Percentiles rank a stretch among this genome's conserved stretches.
phyloP scores from a whole-genome alignment of 2,797 vertebrate genomes.

The Semotilus atromaculatus region DNA sequence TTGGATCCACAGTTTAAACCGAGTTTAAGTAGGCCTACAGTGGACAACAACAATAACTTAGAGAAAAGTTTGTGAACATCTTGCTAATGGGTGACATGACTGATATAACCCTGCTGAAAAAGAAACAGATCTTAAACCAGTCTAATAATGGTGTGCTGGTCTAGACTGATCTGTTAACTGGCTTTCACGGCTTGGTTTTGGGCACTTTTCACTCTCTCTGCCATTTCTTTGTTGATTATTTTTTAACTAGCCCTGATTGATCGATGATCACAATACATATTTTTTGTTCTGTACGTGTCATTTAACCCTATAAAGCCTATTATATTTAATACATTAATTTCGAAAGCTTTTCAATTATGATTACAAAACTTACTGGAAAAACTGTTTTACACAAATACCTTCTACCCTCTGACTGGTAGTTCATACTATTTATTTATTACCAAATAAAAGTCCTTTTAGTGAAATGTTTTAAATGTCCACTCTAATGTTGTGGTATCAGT shows the following conservation, averaged over 20 bases:
- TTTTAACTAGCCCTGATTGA: background rate
- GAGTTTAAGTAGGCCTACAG: slow-evolving; percentile 27
- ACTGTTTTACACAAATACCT: background rate
- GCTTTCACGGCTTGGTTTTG: no score
- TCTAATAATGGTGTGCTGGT: background rate
- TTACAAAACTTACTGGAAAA: background rate
- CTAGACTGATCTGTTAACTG: background rate
- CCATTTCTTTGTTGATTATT: background rate
- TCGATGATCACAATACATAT: background rate
- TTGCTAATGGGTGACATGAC: background rate
- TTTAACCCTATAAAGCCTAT: background rate
- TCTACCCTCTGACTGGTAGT: background rate
- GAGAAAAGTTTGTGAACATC: background rate
- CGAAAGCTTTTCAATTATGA: background rate
- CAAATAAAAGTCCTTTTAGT: background rate
- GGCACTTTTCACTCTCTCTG: background rate
- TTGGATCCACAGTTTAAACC: slow-evolving; percentile 24
- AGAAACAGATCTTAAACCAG: background rate
- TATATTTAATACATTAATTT: background rate
- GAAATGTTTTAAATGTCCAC: background rate
- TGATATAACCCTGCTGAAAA: background rate
- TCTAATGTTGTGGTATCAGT: background rate
- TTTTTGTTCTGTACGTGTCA: background rate
- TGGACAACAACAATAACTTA: background rate
- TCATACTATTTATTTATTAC: background rate